Conservation (phyloP, 1,140 invertebrate species). For the Belonocnema kinseyi region DNA sequence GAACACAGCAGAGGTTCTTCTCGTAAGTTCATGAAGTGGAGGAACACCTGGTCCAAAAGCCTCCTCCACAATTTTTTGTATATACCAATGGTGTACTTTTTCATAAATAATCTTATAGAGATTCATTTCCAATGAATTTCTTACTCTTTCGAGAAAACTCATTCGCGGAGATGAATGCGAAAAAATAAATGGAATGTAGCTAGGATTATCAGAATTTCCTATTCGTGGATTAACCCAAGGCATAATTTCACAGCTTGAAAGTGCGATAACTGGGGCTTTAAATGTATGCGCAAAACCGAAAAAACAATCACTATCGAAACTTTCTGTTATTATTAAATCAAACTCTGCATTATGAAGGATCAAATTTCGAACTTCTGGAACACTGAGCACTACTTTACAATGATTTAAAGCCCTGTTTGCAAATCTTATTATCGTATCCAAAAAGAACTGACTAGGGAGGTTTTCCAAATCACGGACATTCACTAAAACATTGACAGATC, state of each 20-base stretch:
- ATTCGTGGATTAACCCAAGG: slow-evolving; percentile 79
- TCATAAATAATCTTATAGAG: neutral
- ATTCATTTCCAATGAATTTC: neutral
- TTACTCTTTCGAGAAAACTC: slow-evolving; percentile 75
- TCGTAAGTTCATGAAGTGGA: slow-evolving; percentile 75
- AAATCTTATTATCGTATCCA: too few species aligned
- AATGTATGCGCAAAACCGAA: slow-evolving; percentile 75
- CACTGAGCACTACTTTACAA: slow-evolving; percentile 77
- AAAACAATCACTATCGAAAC: slow-evolving; percentile 81
- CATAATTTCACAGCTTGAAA: slow-evolving; percentile 78
- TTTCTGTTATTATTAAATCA: slow-evolving; percentile 80
- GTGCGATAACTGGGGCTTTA: slow-evolving; percentile 76
- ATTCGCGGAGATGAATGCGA: slow-evolving; percentile 74
- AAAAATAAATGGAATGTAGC: slow-evolving; percentile 78
- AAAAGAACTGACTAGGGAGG: slow-evolving; percentile 1
- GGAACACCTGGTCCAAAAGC: slow-evolving; percentile 56
- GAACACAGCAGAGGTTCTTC: slow-evolving; percentile 78
- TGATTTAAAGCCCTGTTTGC: neutral
- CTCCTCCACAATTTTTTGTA: neutral
- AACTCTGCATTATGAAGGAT: slow-evolving; percentile 75
- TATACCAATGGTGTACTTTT: neutral
- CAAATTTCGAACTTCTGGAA: slow-evolving; percentile 74
- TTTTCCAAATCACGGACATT: slow-evolving; percentile 64
- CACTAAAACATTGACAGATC: slow-evolving; percentile 56
- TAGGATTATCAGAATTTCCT: slow-evolving; percentile 78